Evolutionary conservation across 1,140 invertebrate genomes (phyloP).

Genomic region (Diachasma alloeum): DNA sequence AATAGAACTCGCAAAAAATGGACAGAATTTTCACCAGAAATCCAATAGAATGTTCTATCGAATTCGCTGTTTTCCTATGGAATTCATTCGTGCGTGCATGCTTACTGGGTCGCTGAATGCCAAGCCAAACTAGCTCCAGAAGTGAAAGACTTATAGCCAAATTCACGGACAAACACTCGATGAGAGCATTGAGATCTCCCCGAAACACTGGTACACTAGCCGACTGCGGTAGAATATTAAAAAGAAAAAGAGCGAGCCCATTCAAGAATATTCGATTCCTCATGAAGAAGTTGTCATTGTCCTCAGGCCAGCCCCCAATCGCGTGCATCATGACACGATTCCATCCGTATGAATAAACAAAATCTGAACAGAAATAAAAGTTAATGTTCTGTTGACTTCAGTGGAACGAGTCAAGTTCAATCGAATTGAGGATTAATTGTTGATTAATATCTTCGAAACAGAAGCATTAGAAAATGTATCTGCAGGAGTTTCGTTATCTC

Average conservation of each 20-base stretch:
- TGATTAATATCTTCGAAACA: no score
- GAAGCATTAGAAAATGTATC: no score
- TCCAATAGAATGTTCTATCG: no score
- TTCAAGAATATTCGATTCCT: background rate
- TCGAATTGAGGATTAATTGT: no score
- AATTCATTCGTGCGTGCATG: no score
- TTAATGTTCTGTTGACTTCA: no score
- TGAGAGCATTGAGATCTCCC: conserved; percentile 16
- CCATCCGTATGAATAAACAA: conserved; percentile 22
- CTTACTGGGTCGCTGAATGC: conserved; percentile 20
- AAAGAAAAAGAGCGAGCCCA: background rate
- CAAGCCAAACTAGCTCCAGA: conserved; percentile 18
- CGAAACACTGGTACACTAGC: conserved; percentile 4
- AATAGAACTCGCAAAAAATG: no score
- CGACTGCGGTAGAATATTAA: conserved; percentile 15
- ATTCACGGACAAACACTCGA: conserved; percentile 26
- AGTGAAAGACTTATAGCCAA: conserved; percentile 21
- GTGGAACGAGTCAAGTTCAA: no score
- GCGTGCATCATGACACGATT: conserved; percentile 6
- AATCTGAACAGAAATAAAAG: background rate
- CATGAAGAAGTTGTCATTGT: background rate
- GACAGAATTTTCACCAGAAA: no score
- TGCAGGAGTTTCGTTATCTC: no score
- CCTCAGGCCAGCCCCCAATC: conserved; percentile 10
- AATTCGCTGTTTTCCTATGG: no score